Conservation (phyloP, 2,113 vertebrate species). For the Microcebus ravelobensis region DNA sequence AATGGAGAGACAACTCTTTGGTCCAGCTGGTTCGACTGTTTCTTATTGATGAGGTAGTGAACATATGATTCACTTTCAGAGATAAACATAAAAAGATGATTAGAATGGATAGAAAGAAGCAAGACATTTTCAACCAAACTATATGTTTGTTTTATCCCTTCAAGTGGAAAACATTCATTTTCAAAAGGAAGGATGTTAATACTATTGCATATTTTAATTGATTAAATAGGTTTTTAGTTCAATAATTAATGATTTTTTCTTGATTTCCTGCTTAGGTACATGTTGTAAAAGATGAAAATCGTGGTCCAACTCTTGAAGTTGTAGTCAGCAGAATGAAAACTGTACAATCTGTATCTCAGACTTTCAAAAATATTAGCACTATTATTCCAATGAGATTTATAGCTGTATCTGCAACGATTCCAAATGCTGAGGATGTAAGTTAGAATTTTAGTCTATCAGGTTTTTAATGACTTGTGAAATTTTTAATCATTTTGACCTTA, state of each 20-base stretch:
- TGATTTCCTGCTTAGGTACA: constrained; percentile 89
- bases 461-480: constrained; percentile 40
- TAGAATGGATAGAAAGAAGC: background rate
- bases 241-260: constrained; percentile 44
- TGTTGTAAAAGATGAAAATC: constrained; percentile 94
- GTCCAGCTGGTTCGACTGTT: constrained; percentile 94
- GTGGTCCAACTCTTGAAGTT: constrained; percentile 97
- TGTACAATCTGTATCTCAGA: constrained; percentile 85
- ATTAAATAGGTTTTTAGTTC: constrained; percentile 45
- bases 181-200: constrained; percentile 55
- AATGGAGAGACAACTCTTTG: constrained; percentile 95
- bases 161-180: constrained; percentile 20
- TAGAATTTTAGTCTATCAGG: constrained; percentile 55
- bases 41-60: constrained; percentile 95
- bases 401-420: constrained; percentile 97
- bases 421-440: constrained; percentile 95
- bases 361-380: constrained; percentile 77
- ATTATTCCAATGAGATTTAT: constrained; percentile 92
- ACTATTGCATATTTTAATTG: constrained; percentile 55
- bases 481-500: constrained; percentile 39
- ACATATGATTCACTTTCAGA: constrained; percentile 39
- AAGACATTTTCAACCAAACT: background rate
- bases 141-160: background rate
- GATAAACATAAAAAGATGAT: constrained; percentile 21
- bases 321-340: constrained; percentile 99